A percentile compares a stretch with the other conserved stretches of the same genome.
phyloP scores from a whole-genome alignment of 2,113 vertebrate genomes.

The Dinomys branickii region DNA sequence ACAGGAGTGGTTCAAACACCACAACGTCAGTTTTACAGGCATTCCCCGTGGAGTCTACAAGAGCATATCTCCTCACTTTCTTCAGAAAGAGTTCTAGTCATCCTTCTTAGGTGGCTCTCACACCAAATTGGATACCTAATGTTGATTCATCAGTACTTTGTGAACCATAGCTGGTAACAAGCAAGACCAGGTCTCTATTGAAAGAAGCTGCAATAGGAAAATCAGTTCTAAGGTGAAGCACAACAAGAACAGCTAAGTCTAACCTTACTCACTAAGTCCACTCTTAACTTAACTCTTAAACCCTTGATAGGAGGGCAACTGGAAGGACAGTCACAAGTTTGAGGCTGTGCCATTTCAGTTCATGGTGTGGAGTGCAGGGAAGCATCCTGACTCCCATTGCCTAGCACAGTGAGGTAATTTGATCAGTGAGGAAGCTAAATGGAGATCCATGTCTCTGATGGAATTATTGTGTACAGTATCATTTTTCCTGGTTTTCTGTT shows the following conservation, averaged over 20 bases:
- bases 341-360: slow-evolving; percentile 74
- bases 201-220: background rate
- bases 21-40: background rate
- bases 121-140: too few species aligned
- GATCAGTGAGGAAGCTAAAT: slow-evolving; percentile 79
- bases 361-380: slow-evolving; percentile 83
- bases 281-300: too few species aligned
- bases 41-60: background rate
- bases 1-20: too few species aligned
- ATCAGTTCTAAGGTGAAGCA: background rate
- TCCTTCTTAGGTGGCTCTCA: background rate
- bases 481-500: slow-evolving; percentile 68
- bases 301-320: background rate
- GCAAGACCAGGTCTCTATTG: background rate
- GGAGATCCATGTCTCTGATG: slow-evolving; percentile 86
- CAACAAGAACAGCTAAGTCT: too few species aligned
- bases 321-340: background rate
- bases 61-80: background rate
- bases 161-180: background rate
- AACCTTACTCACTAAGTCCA: background rate
- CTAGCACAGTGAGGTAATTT: slow-evolving; percentile 86
- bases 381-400: slow-evolving; percentile 82
- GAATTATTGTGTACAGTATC: slow-evolving; percentile 88
- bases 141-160: background rate
- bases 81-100: background rate